phyloP scores from a whole-genome alignment of 2,113 vertebrate genomes.

The zebrafish (Danio rerio) region GRCz12tu NC_133185.1:43392001-43392500 shows the following conservation, averaged over 20 bases:
- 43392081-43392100: constrained; percentile 76
- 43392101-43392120: constrained; percentile 72
- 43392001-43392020: constrained; percentile 78
- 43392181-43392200: constrained; percentile 64
- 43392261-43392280: too few species aligned
- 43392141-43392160: constrained; percentile 51
- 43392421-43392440: too few species aligned
- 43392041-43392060: constrained; percentile 70
- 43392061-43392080: constrained; percentile 76
- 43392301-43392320: too few species aligned
- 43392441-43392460: too few species aligned
- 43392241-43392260: constrained; percentile 28
- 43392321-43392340: too few species aligned
- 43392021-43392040: constrained; percentile 68
- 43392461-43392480: too few species aligned
- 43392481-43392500: too few species aligned
- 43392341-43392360: too few species aligned
- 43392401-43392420: too few species aligned
- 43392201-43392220: constrained; percentile 57
- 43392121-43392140: constrained; percentile 68
- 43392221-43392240: constrained; percentile 61
- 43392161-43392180: constrained; percentile 54
- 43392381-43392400: too few species aligned
- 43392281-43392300: too few species aligned
- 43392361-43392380: too few species aligned